Base-by-base conservation (phyloP, 1,140 invertebrate species). In the Dryas iulia region DNA sequence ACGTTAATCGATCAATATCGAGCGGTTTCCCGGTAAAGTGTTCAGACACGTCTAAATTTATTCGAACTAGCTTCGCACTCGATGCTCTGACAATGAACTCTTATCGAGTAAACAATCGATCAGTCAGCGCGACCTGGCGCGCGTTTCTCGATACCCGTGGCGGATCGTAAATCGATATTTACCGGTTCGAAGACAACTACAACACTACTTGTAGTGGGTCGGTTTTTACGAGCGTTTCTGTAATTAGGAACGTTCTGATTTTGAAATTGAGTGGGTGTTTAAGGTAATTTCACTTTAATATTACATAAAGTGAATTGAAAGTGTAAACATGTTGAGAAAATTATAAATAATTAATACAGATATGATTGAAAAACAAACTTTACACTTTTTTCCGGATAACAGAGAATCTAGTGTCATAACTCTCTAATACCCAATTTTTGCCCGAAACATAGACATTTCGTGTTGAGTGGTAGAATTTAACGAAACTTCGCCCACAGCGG, bases 41-140 rank as follows among this genome's bases (percentile, higher is more conserved):
- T 79, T 78, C 76, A 83, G 84, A 83, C 82, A 71, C 56, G 74
- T 88, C 86, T 90, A 89, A 90, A 85, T 91, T 87, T 90, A 86
- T 84, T 88, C 79, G 74, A 78, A 78, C 72, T 81, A 86, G 78
- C 85, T 88, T 89, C 78, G 84, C 84, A 88, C 84, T 87, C 77
- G 74, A 66, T 78, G 66, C 63, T 84, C 89, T 91, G 89, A 91
- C 87, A 89, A 91, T 91, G 89, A 91, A 91, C 86, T 89, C 86
- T 79, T 79, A 82, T 84, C 71, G 75, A 77, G 81, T 91, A 91
- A 91, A 91, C 89, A 91, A 73, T 79, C 66, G 75, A 84, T 89
- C 89, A 76, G 56, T 89, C 86, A 79, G 59, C 87, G 77, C 80
- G 78, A 77, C 73, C 89, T 91, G 89, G 86, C 75, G 78, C 81